These are phyloP conservation scores for Onthophagus taurus DNA, from an alignment of 1,140 invertebrate species.

Conservation along the genomic window DNA sequence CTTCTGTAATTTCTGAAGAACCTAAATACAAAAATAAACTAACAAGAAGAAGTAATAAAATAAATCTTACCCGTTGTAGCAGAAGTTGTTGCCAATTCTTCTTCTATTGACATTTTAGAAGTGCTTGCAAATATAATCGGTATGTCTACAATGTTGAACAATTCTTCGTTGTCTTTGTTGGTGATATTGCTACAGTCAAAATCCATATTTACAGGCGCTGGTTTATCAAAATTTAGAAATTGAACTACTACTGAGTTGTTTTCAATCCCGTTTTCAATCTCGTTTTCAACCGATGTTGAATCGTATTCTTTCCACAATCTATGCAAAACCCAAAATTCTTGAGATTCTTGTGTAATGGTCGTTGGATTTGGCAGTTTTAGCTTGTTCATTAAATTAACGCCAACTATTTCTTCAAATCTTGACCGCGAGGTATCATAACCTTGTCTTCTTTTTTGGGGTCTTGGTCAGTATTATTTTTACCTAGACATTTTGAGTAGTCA, in stretches of 20 bases:
- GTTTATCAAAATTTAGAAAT: not conserved
- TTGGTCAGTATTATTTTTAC: conserved; percentile 2
- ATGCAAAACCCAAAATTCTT: conserved; percentile 9
- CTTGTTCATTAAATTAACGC: conserved; percentile 3
- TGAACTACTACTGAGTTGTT: not conserved
- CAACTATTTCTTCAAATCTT: conserved; percentile 16
- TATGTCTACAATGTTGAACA: not conserved
- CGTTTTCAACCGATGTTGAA: too few species aligned
- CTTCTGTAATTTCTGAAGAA: too few species aligned
- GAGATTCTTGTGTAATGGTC: not conserved
- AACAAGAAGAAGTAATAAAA: too few species aligned
- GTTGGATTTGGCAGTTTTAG: conserved; percentile 5
- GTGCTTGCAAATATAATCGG: not conserved
- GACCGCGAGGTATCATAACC: too few species aligned
- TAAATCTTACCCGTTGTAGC: too few species aligned
- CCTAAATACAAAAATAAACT: too few species aligned
- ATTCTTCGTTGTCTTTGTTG: not conserved
- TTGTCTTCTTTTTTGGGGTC: not conserved
- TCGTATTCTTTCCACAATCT: conserved; percentile 8
- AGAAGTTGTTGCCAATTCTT: too few species aligned
- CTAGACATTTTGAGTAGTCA: conserved; percentile 24
- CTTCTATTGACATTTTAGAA: too few species aligned
- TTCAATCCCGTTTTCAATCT: not conserved
- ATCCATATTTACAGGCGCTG: conserved; percentile 9
- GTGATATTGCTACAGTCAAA: not conserved